phyloP scores from a whole-genome alignment of 2,113 vertebrate genomes.

The Dascyllus trimaculatus region DNA sequence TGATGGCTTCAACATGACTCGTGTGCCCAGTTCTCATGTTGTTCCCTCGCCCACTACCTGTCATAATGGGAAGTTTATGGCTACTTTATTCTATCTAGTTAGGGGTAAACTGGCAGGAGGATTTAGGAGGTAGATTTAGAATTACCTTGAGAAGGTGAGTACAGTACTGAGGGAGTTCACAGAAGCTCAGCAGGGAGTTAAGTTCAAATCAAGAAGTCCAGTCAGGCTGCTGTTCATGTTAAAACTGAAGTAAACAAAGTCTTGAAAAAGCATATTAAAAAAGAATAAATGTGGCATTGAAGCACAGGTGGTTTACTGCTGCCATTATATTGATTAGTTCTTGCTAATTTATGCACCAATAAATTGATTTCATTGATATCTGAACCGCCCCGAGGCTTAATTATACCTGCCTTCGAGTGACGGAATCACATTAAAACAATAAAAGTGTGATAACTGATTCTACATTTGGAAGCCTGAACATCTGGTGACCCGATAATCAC shows the following conservation, averaged over 20 bases:
- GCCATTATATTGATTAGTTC: conserved; percentile 65
- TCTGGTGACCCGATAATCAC: conserved; percentile 36
- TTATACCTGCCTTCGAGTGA: conserved; percentile 51
- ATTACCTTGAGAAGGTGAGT: not conserved
- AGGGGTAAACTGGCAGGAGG: conserved; percentile 23
- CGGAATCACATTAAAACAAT: conserved; percentile 64
- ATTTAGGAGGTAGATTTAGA: conserved; percentile 33
- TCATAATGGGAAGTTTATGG: conserved; percentile 59
- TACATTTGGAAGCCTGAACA: not conserved
- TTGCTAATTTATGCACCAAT: conserved; percentile 38
- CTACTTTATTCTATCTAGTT: conserved; percentile 41
- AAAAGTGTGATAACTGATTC: conserved; percentile 14
- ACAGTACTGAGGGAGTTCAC: not conserved
- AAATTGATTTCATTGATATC: conserved; percentile 55
- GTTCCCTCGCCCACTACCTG: conserved; percentile 36
- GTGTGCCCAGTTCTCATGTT: conserved; percentile 35
- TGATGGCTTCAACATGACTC: conserved; percentile 74
- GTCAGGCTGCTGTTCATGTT: not conserved
- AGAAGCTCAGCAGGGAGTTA: not conserved
- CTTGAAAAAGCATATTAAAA: not conserved
- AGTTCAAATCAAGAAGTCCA: conserved; percentile 26
- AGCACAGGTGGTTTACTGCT: conserved; percentile 29
- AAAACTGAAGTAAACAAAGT: conserved; percentile 26
- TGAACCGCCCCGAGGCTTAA: conserved; percentile 56
- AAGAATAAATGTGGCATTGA: not conserved